These are phyloP conservation scores for Luscinia luscinia DNA, from an alignment of 2,797 vertebrate species.

Conservation along the genomic window DNA sequence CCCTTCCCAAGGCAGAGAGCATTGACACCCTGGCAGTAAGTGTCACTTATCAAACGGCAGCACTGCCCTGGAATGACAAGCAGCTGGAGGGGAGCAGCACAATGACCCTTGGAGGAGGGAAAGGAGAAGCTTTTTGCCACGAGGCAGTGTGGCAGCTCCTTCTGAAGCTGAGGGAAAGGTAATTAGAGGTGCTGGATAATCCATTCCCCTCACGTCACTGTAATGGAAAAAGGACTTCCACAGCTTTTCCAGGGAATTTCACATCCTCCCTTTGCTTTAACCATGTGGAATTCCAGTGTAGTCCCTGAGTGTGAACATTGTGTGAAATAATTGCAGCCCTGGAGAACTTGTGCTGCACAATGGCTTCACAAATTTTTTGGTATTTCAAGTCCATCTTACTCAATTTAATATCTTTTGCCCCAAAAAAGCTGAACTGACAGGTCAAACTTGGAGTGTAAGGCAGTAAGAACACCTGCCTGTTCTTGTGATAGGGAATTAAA, in stretches of 20 bases:
- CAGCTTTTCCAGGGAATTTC: not conserved
- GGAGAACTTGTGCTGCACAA: not conserved
- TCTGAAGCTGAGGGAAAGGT: constrained; percentile 31
- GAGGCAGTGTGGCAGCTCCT: not conserved
- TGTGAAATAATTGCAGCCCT: not conserved
- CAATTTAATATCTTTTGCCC: not conserved
- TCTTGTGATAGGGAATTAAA: not conserved
- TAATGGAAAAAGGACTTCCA: constrained; percentile 6
- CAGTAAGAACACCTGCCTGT: not conserved
- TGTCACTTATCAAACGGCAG: not conserved
- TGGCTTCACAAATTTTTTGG: not conserved
- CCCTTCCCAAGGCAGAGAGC: constrained; percentile 27
- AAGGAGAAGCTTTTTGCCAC: constrained; percentile 3
- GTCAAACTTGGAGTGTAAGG: not conserved
- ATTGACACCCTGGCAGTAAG: not conserved
- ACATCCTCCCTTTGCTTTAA: not conserved
- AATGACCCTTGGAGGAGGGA: constrained; percentile 16
- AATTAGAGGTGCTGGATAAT: constrained; percentile 46
- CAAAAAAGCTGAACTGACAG: not conserved
- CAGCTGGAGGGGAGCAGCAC: constrained; percentile 22
- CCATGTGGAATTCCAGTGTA: not conserved
- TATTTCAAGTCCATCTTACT: not conserved
- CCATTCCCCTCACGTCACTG: not conserved
- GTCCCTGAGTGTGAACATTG: fast-evolving
- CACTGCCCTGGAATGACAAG: constrained; percentile 21